Base-by-base conservation (phyloP, 2,797 vertebrate species). In the Enteromius anoplus region DNA sequence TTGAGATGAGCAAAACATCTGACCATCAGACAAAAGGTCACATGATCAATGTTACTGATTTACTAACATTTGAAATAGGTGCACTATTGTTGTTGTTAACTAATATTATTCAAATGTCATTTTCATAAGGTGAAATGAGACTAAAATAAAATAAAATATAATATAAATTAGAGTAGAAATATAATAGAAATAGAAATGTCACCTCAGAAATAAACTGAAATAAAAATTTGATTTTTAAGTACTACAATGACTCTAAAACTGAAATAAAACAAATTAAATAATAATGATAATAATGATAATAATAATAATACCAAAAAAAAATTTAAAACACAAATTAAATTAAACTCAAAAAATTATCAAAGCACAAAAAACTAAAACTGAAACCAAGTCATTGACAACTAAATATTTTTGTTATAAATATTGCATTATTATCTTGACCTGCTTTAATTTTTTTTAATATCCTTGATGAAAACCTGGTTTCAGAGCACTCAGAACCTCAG, bases 61-160 rank as follows among this genome's bases (percentile, higher is more conserved):
- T 81, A 53, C 64, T 76, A 60, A 78, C 26, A 19, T 72, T 19
- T 71, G 49, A 71, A 21, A 66, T 21, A 77, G 42, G 65, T 82
- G 15, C 15, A 51, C 4, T 29, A 1, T 14, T 71, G 23, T 49
- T 71, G 2, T 29, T 71, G 69, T 5, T 29, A 47, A 71, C 23
- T 29, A 5, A 70, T 29, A 49, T 4, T 3, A 32, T 49, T 32
- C 3, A 11, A 11, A 49, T 60, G 4, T 0, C 0, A 19, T 29
- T 9, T 49, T 5, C 7, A 29, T 49, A 47, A 10, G 3, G 23
- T 45, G 7, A 69, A 42, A 42, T n/a, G 1, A 12, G 23, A 6
- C 11, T 42, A 68, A 68, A 68, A 42, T 12, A 1, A 14, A 68
- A 45, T 45, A 69, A 8, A 23, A n/a, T 12, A 40, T 19, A 34